Base-by-base conservation (phyloP, 2,888 invertebrate species). In the Stictocephala bisonia region DNA sequence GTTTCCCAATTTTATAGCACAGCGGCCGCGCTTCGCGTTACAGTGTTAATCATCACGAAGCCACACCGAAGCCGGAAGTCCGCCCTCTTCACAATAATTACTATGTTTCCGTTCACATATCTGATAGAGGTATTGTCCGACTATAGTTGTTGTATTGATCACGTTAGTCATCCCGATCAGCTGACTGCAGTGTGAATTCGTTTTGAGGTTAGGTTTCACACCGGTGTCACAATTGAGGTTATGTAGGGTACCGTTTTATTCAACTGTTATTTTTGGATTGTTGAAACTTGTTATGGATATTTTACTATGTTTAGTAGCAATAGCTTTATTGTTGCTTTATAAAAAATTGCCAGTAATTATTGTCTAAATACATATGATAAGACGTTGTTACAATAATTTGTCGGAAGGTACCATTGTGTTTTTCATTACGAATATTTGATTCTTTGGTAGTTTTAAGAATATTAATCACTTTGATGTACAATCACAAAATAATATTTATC, bases 41-140 rank as follows among this genome's bases (percentile, higher is more conserved):
- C 70, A 40, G 18, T 22, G 68, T 58, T 67, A 67, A 67, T 72
- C 72, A 58, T 67, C 44, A 26, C 11, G 73, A 73, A 73, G 73
- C 73, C 73, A 15, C 51, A 73, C 29, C 26, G 24, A n/a, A 48
- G 41, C 69, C 50, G 73, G 70, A 73, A 70, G 69, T 69, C 41
- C 70, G 70, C 50, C 68, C 70, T 68, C 73, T 70, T 73, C 66
- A 68, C 64, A 53, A 73, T 73, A 70, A 73, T 73, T 73, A 73
- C 70, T 73, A 68, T 73, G 70, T 73, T 73, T 73, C 73, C 73
- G 70, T 41, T 60, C 70, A 44, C 70, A 71, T 71, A 71, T 56
- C 58, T 71, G 70, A 26, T 44, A 44, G 44, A 26, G 20, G 44
- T 64, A 41, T 40, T 64, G 40, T 40, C 41, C 24, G 9, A 41